Percentiles rank a stretch among this genome's conserved stretches.
These are phyloP conservation scores for Eretmochelys imbricata DNA, from an alignment of 2,113 vertebrate species.

Conservation along the genomic window DNA sequence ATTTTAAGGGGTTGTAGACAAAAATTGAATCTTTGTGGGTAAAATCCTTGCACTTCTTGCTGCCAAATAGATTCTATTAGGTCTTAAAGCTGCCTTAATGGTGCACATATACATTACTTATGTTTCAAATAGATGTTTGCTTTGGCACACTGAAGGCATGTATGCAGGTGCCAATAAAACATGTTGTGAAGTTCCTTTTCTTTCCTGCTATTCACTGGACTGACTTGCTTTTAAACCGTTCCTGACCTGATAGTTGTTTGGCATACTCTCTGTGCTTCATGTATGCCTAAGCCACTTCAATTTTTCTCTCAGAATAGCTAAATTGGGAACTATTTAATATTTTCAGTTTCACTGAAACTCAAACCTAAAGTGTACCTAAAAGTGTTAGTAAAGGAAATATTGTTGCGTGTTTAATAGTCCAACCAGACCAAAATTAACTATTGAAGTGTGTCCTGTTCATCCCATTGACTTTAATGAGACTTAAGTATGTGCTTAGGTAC, in stretches of 20 bases:
- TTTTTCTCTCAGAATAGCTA: slow-evolving; percentile 20
- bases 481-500: neutral
- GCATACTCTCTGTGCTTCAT: neutral
- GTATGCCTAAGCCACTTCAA: neutral
- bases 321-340: slow-evolving; percentile 8
- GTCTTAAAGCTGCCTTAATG: neutral
- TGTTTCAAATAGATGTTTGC: neutral
- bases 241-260: neutral
- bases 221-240: neutral
- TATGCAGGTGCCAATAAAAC: slow-evolving; percentile 21
- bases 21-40: neutral
- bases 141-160: slow-evolving; percentile 31
- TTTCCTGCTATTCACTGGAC: neutral
- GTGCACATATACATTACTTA: neutral
- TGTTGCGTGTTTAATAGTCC: slow-evolving; percentile 1
- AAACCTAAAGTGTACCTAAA: neutral
- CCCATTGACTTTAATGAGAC: neutral
- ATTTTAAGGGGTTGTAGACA: neutral
- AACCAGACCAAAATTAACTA: neutral
- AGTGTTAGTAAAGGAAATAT: neutral
- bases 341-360: slow-evolving; percentile 16
- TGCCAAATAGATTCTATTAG: neutral
- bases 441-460: neutral
- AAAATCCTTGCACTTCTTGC: neutral
- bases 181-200: neutral